phyloP scores from a whole-genome alignment of 1,140 invertebrate genomes.

The Drosophila prosaltans region DNA sequence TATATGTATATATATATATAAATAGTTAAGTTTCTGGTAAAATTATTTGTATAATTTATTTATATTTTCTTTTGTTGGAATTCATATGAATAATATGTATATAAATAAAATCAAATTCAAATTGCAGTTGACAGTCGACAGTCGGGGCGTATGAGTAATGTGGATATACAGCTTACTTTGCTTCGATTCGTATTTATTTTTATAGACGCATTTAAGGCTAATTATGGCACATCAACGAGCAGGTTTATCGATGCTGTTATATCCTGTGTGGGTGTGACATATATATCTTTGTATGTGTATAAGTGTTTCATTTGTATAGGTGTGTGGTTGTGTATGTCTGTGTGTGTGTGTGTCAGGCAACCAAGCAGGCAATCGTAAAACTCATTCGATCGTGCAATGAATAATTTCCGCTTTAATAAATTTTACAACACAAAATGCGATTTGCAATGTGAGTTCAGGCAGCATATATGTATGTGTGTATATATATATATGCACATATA shows the following conservation, averaged over 20 bases:
- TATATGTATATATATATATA: not conserved
- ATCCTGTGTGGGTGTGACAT: not conserved
- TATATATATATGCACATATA: slow-evolving; percentile 16
- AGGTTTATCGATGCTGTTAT: slow-evolving; percentile 26
- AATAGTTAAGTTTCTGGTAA: slow-evolving; percentile 5
- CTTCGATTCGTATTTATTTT: slow-evolving; percentile 16
- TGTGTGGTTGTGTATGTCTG: slow-evolving; percentile 2
- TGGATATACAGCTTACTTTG: slow-evolving; percentile 1
- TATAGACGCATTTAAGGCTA: slow-evolving; percentile 41
- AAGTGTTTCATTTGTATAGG: not conserved
- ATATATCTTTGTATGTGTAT: slow-evolving; percentile 1
- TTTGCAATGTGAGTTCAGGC: slow-evolving; percentile 66
- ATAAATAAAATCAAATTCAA: slow-evolving; percentile 59
- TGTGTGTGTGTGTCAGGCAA: slow-evolving; percentile 17
- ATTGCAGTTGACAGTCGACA: slow-evolving; percentile 31
- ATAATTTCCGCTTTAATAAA: slow-evolving; percentile 82
- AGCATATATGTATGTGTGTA: slow-evolving; percentile 18
- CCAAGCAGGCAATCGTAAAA: slow-evolving; percentile 70
- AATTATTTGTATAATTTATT: slow-evolving; percentile 10
- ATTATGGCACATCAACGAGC: slow-evolving; percentile 52
- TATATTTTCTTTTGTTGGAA: slow-evolving; percentile 25
- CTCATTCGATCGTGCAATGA: slow-evolving; percentile 80
- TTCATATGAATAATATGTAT: slow-evolving; percentile 46
- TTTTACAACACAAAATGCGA: slow-evolving; percentile 79
- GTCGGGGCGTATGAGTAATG: slow-evolving; percentile 38